Conservation (phyloP, 2,888 invertebrate genomes). For the Polymixis flavicincta region DNA sequence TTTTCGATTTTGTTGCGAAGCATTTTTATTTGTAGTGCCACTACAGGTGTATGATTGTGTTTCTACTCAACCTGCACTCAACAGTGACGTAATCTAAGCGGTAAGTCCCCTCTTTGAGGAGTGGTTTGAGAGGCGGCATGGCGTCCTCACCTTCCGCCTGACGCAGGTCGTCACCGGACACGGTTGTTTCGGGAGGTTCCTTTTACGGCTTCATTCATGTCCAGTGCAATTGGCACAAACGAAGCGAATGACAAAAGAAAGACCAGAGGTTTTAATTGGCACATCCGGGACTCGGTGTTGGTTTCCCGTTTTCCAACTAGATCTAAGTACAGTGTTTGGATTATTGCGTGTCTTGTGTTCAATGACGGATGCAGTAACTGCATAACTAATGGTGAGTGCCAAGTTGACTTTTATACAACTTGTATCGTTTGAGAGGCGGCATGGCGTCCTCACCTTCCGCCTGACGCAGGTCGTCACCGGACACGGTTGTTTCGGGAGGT, state of each 20-base stretch:
- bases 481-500: no score
- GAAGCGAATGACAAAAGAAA: conserved; percentile 56
- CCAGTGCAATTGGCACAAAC: conserved; percentile 59
- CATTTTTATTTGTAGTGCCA: no score
- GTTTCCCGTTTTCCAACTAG: conserved; percentile 54
- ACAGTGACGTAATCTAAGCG: no score
- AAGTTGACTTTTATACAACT: neutral
- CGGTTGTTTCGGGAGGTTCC: no score
- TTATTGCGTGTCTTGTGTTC: conserved; percentile 3
- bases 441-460: no score
- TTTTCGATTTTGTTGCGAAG: no score
- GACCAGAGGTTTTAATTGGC: conserved; percentile 59
- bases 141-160: no score
- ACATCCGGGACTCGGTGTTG: conserved; percentile 52
- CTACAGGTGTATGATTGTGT: neutral
- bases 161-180: no score
- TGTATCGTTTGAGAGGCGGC: no score
- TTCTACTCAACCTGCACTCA: neutral
- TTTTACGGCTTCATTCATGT: conserved; percentile 62
- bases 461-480: no score
- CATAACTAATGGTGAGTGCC: neutral
- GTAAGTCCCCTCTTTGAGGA: no score
- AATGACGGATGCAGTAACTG: neutral
- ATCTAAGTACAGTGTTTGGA: conserved; percentile 49
- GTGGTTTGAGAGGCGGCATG: no score